A percentile compares a stretch with the other conserved stretches of the same genome.
Evolutionary conservation across 2,888 invertebrate genomes (phyloP).

Genomic region (Ferdinandea cuprea): DNA sequence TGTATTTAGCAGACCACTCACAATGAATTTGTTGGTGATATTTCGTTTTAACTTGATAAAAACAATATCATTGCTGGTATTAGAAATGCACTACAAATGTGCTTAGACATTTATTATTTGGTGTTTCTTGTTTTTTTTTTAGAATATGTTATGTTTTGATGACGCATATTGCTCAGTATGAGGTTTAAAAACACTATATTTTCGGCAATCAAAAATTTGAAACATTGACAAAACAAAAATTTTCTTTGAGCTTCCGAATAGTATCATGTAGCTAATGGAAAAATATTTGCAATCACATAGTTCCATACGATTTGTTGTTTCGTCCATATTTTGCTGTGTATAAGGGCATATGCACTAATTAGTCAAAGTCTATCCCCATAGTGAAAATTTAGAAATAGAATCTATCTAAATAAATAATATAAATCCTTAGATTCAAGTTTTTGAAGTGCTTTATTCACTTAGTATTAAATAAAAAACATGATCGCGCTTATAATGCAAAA

Average conservation of each 20-base stretch:
- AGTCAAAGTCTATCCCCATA: neutral
- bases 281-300: conserved; percentile 4
- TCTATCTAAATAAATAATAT: too few relatives aligned
- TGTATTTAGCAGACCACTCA: too few relatives aligned
- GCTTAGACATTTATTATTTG: neutral
- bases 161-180: conserved; percentile 4
- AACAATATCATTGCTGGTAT: neutral
- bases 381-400: neutral
- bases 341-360: conserved; percentile 15
- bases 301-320: conserved; percentile 11
- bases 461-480: too few relatives aligned
- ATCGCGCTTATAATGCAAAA: too few relatives aligned
- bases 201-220: too few relatives aligned
- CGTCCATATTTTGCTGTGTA: conserved; percentile 21
- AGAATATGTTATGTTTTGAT: conserved; percentile 24
- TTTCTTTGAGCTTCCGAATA: too few relatives aligned
- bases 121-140: neutral
- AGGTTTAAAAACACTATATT: neutral
- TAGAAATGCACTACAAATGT: neutral
- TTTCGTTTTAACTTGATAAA: neutral
- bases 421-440: too few relatives aligned
- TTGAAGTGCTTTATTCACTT: too few relatives aligned
- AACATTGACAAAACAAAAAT: too few relatives aligned
- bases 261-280: neutral
- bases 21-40: neutral